These are phyloP conservation scores for Chaetoderma sp. DNA, from an alignment of 2,888 invertebrate species.

Conservation along the genomic window DNA sequence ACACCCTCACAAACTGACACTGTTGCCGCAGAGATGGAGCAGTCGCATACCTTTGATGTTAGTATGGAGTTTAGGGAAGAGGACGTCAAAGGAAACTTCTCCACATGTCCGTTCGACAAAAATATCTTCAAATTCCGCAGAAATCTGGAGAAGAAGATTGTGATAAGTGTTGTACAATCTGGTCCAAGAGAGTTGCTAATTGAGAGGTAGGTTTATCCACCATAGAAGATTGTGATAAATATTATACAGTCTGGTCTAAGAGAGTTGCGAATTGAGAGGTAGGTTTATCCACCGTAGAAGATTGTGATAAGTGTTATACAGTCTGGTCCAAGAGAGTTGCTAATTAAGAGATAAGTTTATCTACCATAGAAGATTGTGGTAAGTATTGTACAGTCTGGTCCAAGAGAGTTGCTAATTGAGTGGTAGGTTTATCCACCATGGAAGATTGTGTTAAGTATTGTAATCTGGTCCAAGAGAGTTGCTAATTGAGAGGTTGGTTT, in stretches of 20 bases:
- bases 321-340: constrained; percentile 73
- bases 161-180: constrained; percentile 80
- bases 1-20: constrained; percentile 34
- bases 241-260: constrained; percentile 74
- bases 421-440: constrained; percentile 71
- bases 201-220: constrained; percentile 73
- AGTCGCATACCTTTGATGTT: constrained; percentile 88
- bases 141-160: constrained; percentile 87
- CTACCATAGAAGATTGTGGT: constrained; percentile 88
- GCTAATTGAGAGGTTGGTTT: constrained; percentile 78
- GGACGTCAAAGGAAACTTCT: constrained; percentile 73
- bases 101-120: constrained; percentile 80
- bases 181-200: constrained; percentile 78
- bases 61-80: constrained; percentile 84
- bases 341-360: constrained; percentile 80
- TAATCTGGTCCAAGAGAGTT: constrained; percentile 73
- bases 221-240: constrained; percentile 86
- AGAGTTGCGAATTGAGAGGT: constrained; percentile 82
- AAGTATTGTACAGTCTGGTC: constrained; percentile 76
- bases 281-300: constrained; percentile 72
- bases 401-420: constrained; percentile 81
- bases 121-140: constrained; percentile 76
- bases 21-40: constrained; percentile 49
- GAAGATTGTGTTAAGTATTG: constrained; percentile 85
- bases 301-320: constrained; percentile 84